These are phyloP conservation scores for Siniperca knerii DNA, from an alignment of 2,113 vertebrate species.

Conservation along the genomic window DNA sequence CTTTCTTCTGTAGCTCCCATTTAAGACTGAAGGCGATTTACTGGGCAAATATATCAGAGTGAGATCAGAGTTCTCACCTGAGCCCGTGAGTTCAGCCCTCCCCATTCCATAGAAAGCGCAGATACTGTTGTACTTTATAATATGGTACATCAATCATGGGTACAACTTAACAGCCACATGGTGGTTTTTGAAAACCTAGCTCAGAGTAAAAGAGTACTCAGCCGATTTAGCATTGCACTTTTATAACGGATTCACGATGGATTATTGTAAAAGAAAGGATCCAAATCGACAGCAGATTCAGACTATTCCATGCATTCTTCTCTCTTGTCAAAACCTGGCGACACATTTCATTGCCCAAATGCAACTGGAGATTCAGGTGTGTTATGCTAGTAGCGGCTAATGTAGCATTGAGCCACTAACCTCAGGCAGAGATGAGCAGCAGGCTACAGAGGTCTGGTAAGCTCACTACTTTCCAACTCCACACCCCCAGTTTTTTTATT, in stretches of 20 bases:
- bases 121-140: not conserved
- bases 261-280: not conserved
- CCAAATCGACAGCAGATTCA: no score
- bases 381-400: not conserved
- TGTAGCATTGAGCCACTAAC: not conserved
- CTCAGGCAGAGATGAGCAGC: not conserved
- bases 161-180: not conserved
- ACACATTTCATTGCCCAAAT: not conserved
- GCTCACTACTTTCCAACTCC: no score
- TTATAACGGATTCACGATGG: not conserved
- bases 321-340: not conserved
- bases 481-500: no score
- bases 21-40: conserved; percentile 34
- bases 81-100: not conserved
- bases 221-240: not conserved
- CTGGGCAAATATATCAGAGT: conserved; percentile 24
- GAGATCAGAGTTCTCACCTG: conserved; percentile 25
- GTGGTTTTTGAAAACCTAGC: not conserved
- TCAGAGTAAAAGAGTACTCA: not conserved
- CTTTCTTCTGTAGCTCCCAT: conserved; percentile 23
- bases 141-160: not conserved
- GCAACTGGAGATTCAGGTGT: not conserved
- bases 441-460: not conserved
- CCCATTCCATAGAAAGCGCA: conserved; percentile 16
- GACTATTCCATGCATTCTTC: no score